These are phyloP conservation scores for Salmo trutta DNA, from an alignment of 2,797 vertebrate species.

Conservation along the genomic window DNA sequence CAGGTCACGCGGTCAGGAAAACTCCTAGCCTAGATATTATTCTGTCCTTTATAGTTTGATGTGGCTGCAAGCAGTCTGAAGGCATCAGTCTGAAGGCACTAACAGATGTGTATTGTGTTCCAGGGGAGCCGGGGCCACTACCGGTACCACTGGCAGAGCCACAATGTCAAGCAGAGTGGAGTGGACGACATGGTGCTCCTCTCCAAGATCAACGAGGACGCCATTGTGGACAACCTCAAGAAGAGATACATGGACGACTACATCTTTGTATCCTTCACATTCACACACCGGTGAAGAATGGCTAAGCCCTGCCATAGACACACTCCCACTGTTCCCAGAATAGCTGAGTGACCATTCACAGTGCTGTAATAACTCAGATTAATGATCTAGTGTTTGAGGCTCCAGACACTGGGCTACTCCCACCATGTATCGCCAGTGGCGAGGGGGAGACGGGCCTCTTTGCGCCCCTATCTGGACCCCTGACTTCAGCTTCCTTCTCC, in stretches of 20 bases:
- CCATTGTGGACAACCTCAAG: constrained; percentile 98
- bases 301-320: constrained; percentile 3
- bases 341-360: constrained; percentile 52
- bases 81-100: constrained; percentile 8
- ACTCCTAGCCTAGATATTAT: background rate
- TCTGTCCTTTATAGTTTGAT: background rate
- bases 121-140: constrained; percentile 97
- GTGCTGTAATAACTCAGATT: constrained; percentile 52
- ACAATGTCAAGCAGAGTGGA: constrained; percentile 96
- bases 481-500: constrained; percentile 14
- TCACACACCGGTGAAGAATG: constrained; percentile 43
- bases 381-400: constrained; percentile 49
- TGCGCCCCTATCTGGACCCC: constrained; percentile 38
- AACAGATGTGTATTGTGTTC: constrained; percentile 44
- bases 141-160: constrained; percentile 98
- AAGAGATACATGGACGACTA: constrained; percentile 99
- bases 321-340: constrained; percentile 58
- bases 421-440: constrained; percentile 9
- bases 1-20: background rate
- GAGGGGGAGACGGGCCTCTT: constrained; percentile 38
- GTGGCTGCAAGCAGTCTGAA: background rate
- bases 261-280: constrained; percentile 95
- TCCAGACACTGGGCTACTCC: constrained; percentile 16
- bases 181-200: constrained; percentile 98
- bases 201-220: constrained; percentile 93